Evolutionary conservation across 2,888 invertebrate genomes (phyloP).

Genomic region (Eudemis profundana): DNA sequence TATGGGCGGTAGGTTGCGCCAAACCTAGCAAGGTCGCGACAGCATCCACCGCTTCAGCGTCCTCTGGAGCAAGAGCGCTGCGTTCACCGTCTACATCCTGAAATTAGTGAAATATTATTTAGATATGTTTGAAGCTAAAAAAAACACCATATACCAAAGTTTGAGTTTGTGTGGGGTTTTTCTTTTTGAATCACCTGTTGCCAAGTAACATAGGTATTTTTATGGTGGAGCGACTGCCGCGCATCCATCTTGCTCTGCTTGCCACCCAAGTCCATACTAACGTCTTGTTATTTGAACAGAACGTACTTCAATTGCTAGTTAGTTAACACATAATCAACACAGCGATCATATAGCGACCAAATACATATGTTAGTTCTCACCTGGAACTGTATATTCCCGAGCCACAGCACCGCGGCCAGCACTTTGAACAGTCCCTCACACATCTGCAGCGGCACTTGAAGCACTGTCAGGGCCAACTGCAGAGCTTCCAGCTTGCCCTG

Average conservation of each 20-base stretch:
- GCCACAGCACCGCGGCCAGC: constrained; percentile 94
- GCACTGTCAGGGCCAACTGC: constrained; percentile 93
- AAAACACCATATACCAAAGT: too few relatives aligned
- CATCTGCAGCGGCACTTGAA: constrained; percentile 94
- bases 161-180: too few relatives aligned
- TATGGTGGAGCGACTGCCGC: too few relatives aligned
- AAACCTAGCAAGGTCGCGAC: constrained; percentile 92
- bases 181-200: too few relatives aligned
- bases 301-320: too few relatives aligned
- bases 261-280: too few relatives aligned
- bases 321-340: too few relatives aligned
- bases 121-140: not conserved
- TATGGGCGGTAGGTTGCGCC: constrained; percentile 89
- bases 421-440: constrained; percentile 96
- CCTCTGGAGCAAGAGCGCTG: constrained; percentile 88
- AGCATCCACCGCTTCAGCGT: constrained; percentile 89
- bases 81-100: constrained; percentile 95
- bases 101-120: too few relatives aligned
- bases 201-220: too few relatives aligned
- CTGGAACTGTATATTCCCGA: constrained; percentile 94
- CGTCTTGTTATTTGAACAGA: too few relatives aligned
- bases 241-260: too few relatives aligned
- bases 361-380: constrained; percentile 58
- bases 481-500: constrained; percentile 91
- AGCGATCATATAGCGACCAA: too few relatives aligned